Base-by-base conservation (phyloP, 1,140 invertebrate species). In the Thaumetopoea pityocampa region DNA sequence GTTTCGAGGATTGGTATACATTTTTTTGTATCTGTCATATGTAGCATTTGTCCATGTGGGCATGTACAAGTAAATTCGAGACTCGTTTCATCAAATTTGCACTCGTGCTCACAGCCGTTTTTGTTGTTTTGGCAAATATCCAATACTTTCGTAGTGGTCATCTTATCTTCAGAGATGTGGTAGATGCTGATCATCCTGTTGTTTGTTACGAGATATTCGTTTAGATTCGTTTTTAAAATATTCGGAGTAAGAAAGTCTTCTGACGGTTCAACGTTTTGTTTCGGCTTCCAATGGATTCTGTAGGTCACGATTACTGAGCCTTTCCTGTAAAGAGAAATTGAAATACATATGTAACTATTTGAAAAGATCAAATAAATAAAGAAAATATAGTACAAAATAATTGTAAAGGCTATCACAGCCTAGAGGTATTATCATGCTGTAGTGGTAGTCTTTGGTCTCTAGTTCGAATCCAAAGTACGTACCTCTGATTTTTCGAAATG, bases 101-200 rank as follows among this genome's bases (percentile, higher is more conserved):
- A 97, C 4, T 87, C 82, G 68, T 94, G 89, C 40, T 92, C 89
- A 65, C 95, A 97, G 1, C 87, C 88, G 37, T 92, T 89, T 59
- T 93, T 93, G 50, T 90, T 87, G 23, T 89, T 87, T 64, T 92
- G 89, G 78, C 95, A 97, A 14, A 91, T 74, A 82, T 96, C 93
- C 1, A 90, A 52, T 8, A 94, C 80, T 36, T 74, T 76, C 28
- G 77, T 70, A 2, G 86, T 55, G 12, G 51, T 46, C 4, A 89
- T 60, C 15, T 82, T 79, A 12, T 85, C 83, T 32, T 85, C 66
- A 15, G 81, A 70, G 23, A 90, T 61, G 33, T 87, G 83, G 61
- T 90, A 89, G 4, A 84, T 78, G 37, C 73, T 85, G 18, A 90
- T 68, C 62, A 86, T 87, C 35, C 86, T 85, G 37, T 82, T 67